These are phyloP conservation scores for Scaptomyza hsui DNA, from an alignment of 1,140 invertebrate genomes.

Conservation along the genomic window DNA sequence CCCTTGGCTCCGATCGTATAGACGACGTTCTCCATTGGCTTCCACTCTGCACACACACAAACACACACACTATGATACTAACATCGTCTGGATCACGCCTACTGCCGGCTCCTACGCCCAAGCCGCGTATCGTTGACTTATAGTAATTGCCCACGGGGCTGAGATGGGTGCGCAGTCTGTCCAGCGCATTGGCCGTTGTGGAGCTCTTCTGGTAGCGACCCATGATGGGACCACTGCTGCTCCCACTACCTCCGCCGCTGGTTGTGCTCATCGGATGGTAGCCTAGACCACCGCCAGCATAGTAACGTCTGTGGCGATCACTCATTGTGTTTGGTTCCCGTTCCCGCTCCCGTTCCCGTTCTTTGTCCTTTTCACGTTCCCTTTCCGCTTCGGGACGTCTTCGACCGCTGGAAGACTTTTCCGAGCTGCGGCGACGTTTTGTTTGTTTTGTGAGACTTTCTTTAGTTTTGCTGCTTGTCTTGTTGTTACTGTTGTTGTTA, in stretches of 20 bases:
- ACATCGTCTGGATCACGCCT: slow-evolving; percentile 71
- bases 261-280: slow-evolving; percentile 33
- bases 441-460: slow-evolving; percentile 42
- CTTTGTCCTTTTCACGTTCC: slow-evolving; percentile 8
- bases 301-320: slow-evolving; percentile 80
- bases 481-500: too few relatives aligned
- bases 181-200: slow-evolving; percentile 75
- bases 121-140: slow-evolving; percentile 75
- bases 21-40: slow-evolving; percentile 24
- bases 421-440: slow-evolving; percentile 70
- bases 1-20: slow-evolving; percentile 6
- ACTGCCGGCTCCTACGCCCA: slow-evolving; percentile 47
- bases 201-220: slow-evolving; percentile 79
- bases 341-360: slow-evolving; percentile 31
- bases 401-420: slow-evolving; percentile 59
- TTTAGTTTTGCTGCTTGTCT: slow-evolving; percentile 42
- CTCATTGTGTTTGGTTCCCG: slow-evolving; percentile 62
- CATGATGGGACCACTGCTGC: slow-evolving; percentile 51
- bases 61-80: slow-evolving; percentile 70
- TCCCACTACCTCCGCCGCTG: slow-evolving; percentile 32
- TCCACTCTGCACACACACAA: slow-evolving; percentile 46
- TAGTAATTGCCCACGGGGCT: slow-evolving; percentile 81
- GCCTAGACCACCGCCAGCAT: slow-evolving; percentile 66
- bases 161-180: slow-evolving; percentile 80
- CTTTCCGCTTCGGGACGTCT: slow-evolving; percentile 60